Evolutionary conservation across 2,113 vertebrate genomes (phyloP).

Genomic region (Tragelaphus imberbis): DNA sequence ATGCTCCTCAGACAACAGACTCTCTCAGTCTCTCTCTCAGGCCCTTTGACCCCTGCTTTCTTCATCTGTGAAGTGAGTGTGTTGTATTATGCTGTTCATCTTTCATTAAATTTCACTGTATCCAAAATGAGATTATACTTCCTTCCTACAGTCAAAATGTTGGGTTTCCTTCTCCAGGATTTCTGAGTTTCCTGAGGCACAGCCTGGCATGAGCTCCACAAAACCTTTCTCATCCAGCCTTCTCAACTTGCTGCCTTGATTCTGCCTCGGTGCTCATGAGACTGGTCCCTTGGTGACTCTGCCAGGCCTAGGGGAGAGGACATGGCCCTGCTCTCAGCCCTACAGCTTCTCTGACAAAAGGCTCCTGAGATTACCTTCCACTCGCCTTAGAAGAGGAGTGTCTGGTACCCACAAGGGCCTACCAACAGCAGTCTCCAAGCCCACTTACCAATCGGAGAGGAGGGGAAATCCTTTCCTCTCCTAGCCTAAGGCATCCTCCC

Average conservation of each 20-base stretch:
- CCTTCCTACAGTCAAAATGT: neutral
- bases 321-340: neutral
- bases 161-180: neutral
- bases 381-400: neutral
- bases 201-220: neutral
- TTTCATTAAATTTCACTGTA: neutral
- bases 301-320: neutral
- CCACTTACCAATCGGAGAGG: neutral
- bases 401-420: neutral
- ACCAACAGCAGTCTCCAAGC: neutral
- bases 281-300: neutral
- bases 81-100: neutral
- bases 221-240: neutral
- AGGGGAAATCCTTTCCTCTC: neutral
- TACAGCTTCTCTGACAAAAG: neutral
- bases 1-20: neutral
- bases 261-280: neutral
- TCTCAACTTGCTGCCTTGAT: neutral
- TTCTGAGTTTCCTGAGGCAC: neutral
- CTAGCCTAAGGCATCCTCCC: neutral
- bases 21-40: neutral
- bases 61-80: neutral
- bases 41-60: neutral
- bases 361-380: neutral
- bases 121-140: neutral